Percentiles rank a stretch among this genome's conserved stretches.
phyloP scores from a whole-genome alignment of 2,797 vertebrate genomes.

The Cryptoblepharus egeriae region DNA sequence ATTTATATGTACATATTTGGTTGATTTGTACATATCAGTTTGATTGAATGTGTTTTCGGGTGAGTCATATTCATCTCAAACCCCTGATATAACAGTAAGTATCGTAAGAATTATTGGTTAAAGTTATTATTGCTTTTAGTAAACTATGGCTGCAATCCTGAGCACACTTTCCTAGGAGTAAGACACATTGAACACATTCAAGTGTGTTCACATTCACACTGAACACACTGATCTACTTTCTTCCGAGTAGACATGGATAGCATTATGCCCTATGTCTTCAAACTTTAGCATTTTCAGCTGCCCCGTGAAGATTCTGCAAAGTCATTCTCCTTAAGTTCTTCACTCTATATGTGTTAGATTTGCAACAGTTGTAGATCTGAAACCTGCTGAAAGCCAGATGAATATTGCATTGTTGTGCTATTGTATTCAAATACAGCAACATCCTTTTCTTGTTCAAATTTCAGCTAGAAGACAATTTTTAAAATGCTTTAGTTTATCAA shows the following conservation, averaged over 20 bases:
- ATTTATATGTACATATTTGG: no score
- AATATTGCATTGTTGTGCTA: constrained; percentile 6
- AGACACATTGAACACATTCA: no score
- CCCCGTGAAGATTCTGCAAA: constrained; percentile 72
- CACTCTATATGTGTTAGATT: constrained; percentile 59
- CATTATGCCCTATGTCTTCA: no score
- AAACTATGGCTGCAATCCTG: no score
- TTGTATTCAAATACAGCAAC: constrained; percentile 1
- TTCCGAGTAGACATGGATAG: no score
- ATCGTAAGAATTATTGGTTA: constrained; percentile 76
- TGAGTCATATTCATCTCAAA: constrained; percentile 73
- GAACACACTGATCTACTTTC: no score
- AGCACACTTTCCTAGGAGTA: no score
- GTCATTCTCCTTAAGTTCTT: constrained; percentile 73
- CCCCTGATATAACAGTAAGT: constrained; percentile 70
- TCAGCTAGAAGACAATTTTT: neutral
- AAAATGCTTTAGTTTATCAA: neutral
- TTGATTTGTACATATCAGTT: no score
- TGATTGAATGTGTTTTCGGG: no score
- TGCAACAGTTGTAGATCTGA: constrained; percentile 48
- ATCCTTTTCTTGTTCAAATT: neutral
- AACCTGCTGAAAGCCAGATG: constrained; percentile 42
- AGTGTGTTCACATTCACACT: no score
- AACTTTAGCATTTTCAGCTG: constrained; percentile 70
- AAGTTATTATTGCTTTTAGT: constrained; percentile 77